These are phyloP conservation scores for Sphaeramia orbicularis DNA, from an alignment of 2,797 vertebrate species.

Conservation along the genomic window DNA sequence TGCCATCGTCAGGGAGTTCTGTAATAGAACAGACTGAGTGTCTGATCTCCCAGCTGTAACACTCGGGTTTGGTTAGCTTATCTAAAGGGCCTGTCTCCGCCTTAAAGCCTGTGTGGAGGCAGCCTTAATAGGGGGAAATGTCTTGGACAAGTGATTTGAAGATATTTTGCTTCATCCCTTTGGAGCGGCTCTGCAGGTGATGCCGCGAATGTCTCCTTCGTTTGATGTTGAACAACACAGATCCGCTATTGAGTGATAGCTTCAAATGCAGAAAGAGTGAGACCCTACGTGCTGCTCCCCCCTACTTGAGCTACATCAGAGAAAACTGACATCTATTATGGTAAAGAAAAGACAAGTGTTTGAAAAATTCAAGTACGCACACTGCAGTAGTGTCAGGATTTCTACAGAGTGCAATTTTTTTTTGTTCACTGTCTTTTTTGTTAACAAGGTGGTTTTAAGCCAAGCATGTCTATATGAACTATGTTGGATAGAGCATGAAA, in stretches of 20 bases:
- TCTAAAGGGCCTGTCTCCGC: slow-evolving; percentile 89
- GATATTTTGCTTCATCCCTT: slow-evolving; percentile 97
- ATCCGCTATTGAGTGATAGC: slow-evolving; percentile 92
- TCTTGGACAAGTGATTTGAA: slow-evolving; percentile 99
- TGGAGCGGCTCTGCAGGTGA: slow-evolving; percentile 96
- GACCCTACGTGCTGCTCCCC: slow-evolving; percentile 91
- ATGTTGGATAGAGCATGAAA: slow-evolving; percentile 94
- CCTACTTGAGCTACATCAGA: slow-evolving; percentile 97
- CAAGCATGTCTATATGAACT: slow-evolving; percentile 98
- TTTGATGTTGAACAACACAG: slow-evolving; percentile 99
- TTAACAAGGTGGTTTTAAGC: slow-evolving; percentile 98
- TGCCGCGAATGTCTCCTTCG: slow-evolving; percentile 87
- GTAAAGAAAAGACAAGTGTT: slow-evolving; percentile 99
- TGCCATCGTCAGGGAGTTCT: slow-evolving; percentile 64
- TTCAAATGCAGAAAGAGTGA: slow-evolving; percentile 95
- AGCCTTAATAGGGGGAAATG: slow-evolving; percentile 97
- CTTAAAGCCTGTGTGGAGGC: slow-evolving; percentile 91
- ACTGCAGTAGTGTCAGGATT: slow-evolving; percentile 94
- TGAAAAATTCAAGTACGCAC: slow-evolving; percentile 95
- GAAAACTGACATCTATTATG: slow-evolving; percentile 98
- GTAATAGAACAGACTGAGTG: slow-evolving; percentile 76
- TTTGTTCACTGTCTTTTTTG: slow-evolving; percentile 86
- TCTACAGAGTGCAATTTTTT: slow-evolving; percentile 88
- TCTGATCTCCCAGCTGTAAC: slow-evolving; percentile 90
- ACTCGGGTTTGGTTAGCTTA: slow-evolving; percentile 80